phyloP scores from a whole-genome alignment of 2,888 invertebrate species.

The Chelonus formosanus region DNA sequence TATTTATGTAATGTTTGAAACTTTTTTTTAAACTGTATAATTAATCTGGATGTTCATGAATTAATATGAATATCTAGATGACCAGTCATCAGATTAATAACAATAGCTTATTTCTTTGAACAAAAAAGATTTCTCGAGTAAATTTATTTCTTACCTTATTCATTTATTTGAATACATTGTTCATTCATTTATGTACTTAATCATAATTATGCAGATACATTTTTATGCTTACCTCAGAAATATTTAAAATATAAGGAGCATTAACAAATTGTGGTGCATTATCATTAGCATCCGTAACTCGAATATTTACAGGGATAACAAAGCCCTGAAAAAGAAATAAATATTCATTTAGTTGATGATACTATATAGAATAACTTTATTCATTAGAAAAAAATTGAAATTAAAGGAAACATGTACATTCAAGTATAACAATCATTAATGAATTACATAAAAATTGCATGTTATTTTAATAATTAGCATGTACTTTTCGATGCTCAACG shows the following conservation, averaged over 20 bases:
- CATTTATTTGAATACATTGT: no score
- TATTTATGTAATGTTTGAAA: background rate
- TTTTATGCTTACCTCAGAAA: conserved; percentile 78
- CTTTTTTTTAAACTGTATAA: conserved; percentile 6
- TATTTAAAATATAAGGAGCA: conserved; percentile 82
- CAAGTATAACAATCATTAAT: no score
- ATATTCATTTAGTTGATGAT: no score
- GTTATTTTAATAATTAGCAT: conserved; percentile 1
- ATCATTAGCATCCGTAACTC: conserved; percentile 92
- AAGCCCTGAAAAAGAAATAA: conserved; percentile 69
- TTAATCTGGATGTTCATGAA: background rate
- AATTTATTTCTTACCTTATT: no score
- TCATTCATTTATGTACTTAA: no score
- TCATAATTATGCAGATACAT: no score
- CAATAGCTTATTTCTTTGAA: no score
- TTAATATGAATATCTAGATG: conserved; percentile 44
- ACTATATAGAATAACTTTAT: background rate
- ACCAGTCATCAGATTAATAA: no score
- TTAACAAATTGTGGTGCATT: conserved; percentile 86
- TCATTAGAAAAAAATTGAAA: background rate
- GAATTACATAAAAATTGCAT: no score
- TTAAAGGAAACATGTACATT: background rate
- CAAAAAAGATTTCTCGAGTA: no score
- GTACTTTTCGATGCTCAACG: background rate
- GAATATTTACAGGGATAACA: conserved; percentile 81